Base-by-base conservation (phyloP, 2,113 vertebrate species). In the Poeciliopsis occidentalis region DNA sequence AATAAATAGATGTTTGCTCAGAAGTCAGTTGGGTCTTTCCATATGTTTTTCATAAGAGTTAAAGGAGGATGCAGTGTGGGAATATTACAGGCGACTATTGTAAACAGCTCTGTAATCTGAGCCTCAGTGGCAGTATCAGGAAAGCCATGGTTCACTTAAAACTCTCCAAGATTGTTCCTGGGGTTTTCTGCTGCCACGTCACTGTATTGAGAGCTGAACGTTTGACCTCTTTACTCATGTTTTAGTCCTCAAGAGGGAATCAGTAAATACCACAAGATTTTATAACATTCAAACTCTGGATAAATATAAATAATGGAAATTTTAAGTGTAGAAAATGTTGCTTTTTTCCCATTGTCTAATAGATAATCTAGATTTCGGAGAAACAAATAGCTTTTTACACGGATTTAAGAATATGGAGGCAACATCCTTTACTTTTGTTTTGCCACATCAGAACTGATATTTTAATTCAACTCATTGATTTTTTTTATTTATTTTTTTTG, bases 31-130 rank as follows among this genome's bases (percentile, higher is more conserved):
- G 31, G 26, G 57, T 63, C 39, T 37, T 61, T 71, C 72, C 85
- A 81, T 78, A 44, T 84, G 78, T 77, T 87, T 87, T 68, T 34
- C 84, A 75, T 86, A 71, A 79, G 41, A 12, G 19, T 67, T n/a
- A 31, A 32, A 60, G 74, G 57, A 73, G 34, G 71, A 67, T 60
- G 68, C 44, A 5, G 29, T 39, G 61, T 76, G 68, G 83, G 75
- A 78, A 80, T 74, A 60, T 34, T 71, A 80, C 70, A 84, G 64
- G 64, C 72, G 44, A 70, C 80, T 76, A 71, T 87, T 85, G 75
- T 82, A 67, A 72, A 63, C 63, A 57, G 41, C 64, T 68, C 44
- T 80, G 76, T 54, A 67, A 81, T 79, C 64, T 83, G 67, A 78
- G 67, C 62, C 72, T 64, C 26, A 54, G 77, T 22, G 37, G 64